Evolutionary conservation across 1,140 invertebrate species (phyloP).

Genomic region (Rhagoletis zephyria): DNA sequence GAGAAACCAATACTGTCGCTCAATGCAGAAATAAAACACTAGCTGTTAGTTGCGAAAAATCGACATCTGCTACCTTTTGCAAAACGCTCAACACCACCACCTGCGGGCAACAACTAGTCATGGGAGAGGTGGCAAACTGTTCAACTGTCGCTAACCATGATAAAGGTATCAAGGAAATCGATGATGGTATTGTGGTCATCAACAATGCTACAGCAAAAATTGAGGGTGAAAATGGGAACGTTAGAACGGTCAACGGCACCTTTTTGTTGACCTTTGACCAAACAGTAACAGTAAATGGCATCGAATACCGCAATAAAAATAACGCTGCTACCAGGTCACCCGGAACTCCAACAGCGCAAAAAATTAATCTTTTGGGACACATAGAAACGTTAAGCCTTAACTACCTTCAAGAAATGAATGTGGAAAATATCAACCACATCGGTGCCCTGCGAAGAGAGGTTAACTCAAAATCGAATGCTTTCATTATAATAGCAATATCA

Average conservation of each 20-base stretch:
- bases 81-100: not conserved
- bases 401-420: constrained; percentile 7
- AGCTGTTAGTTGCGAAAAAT: not conserved
- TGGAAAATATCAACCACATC: not conserved
- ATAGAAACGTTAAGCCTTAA: not conserved
- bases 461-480: not conserved
- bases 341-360: not conserved
- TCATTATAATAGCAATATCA: not conserved
- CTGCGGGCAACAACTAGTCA: not conserved
- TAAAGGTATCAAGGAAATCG: not conserved
- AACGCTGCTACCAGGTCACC: not conserved
- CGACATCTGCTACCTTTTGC: not conserved
- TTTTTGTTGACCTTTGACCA: no score
- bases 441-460: not conserved
- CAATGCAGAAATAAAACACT: not conserved
- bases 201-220: not conserved
- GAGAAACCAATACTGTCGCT: not conserved
- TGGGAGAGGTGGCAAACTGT: not conserved
- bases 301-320: no score
- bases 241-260: no score
- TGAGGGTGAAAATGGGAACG: not conserved
- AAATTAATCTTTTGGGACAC: not conserved
- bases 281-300: no score
- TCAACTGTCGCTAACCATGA: not conserved
- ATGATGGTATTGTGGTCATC: not conserved